Evolutionary conservation across 2,888 invertebrate species (phyloP), one percentile per base, ranked within the genome.

Genomic region (Pandemis cinnamomeana): DNA sequence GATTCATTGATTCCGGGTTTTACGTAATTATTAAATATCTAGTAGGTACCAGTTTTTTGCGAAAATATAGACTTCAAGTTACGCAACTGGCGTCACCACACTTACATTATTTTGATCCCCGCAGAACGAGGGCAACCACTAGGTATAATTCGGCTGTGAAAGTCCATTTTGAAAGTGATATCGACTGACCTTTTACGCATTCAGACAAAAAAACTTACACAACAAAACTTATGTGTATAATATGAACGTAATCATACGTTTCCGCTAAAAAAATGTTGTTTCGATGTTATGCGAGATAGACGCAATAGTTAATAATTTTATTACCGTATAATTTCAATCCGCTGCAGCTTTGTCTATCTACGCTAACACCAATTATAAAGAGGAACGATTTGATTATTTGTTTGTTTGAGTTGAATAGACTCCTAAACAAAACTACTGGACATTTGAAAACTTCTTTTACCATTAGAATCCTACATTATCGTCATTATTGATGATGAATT

Each of bases 121-220:
- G 80, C 82, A 88, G 86, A 91, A 88, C 84, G 86, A 89, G 89
- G 90, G 86, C 87, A 73, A 88, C 82, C 79, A 80, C 11, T 58
- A 27, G 58, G 11, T 82, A 86, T 89, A 89, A 90, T 89, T 89
- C 11, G 89, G 87, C 76, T 80, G 91, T 89, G 92, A 92, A 92
- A 92, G 77, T 78, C 80, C 80, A 86, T 89, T 90, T 90, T 89
- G 91, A 92, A 92, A 92, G 91, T 87, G 82, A 82, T 84, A 85
- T 80, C 85, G 85, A 78, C 81, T 87, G 87, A 89, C 87, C 88
- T 91, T 72, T 64, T 89, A 89, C 84, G 80, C 87, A 89, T 88
- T 89, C 77, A 72, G 36, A 67, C 5, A 63, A 63, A 63, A 58
- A 58, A 51, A 20, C 20, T 64, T 71, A 68, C 67, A 70, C 69